These are phyloP conservation scores for Bradypus variegatus DNA, from an alignment of 2,797 vertebrate species.

Conservation along the genomic window DNA sequence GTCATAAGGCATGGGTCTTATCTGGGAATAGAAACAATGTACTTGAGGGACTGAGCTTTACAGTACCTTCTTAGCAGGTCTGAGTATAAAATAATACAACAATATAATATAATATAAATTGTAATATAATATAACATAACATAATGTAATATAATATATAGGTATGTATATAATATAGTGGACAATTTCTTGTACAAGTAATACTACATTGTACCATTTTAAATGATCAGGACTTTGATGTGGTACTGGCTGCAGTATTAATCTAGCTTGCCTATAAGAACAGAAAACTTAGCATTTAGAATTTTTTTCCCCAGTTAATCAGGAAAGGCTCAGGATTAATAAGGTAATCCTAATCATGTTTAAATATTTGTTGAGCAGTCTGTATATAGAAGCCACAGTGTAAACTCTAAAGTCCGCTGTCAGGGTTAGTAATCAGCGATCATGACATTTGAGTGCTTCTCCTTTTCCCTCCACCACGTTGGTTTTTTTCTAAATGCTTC, in stretches of 20 bases:
- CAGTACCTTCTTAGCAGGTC: neutral
- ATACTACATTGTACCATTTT: neutral
- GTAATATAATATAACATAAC: too few relatives aligned
- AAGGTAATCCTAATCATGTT: neutral
- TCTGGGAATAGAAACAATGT: neutral
- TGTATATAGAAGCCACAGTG: accelerated
- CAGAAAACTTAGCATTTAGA: neutral
- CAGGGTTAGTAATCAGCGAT: neutral
- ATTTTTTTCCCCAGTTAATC: neutral
- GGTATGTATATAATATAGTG: neutral
- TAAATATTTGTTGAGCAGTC: neutral
- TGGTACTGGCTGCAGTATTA: neutral
- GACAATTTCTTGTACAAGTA: neutral
- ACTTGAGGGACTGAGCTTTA: neutral
- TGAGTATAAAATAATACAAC: neutral
- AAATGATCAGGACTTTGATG: neutral
- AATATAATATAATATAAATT: too few relatives aligned
- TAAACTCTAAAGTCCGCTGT: neutral
- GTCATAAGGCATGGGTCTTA: neutral
- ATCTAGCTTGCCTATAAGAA: neutral
- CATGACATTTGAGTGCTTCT: neutral
- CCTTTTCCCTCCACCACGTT: neutral
- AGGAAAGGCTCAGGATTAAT: neutral
- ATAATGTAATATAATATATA: too few relatives aligned
- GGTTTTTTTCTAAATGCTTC: neutral